A percentile compares a stretch with the other conserved stretches of the same genome.
Conservation (phyloP, 2,113 vertebrate species). For the Antechinus stuartii region DNA sequence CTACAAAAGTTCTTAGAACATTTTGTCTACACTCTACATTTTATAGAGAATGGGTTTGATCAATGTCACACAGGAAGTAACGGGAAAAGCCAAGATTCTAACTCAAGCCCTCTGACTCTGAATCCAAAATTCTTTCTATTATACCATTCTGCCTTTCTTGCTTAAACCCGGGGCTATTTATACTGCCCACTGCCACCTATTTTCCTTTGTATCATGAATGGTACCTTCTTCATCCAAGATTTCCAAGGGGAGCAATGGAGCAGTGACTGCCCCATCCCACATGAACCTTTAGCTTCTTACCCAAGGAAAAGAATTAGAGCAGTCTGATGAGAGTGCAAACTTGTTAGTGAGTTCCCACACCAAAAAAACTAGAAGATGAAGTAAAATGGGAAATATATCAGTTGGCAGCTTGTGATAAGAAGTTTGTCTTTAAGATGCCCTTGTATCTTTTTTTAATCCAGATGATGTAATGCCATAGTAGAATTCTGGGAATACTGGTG, state of each 20-base stretch:
- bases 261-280: not conserved
- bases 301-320: not conserved
- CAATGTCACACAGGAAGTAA: not conserved
- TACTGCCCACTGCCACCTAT: not conserved
- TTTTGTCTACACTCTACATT: not conserved
- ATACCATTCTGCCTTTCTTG: not conserved
- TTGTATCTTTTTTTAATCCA: not conserved
- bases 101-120: not conserved
- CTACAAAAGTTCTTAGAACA: not conserved
- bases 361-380: not conserved
- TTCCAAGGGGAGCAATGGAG: not conserved
- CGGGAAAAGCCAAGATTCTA: not conserved
- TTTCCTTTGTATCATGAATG: not conserved
- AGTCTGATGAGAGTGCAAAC: not conserved
- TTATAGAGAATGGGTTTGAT: not conserved
- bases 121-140: not conserved
- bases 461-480: not conserved
- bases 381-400: not conserved
- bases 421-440: not conserved
- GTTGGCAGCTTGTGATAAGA: not conserved
- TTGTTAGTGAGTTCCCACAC: not conserved
- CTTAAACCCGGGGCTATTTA: not conserved
- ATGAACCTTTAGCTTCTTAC: not conserved
- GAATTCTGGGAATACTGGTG: not conserved
- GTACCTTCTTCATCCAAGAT: not conserved